Evolutionary conservation across 2,888 invertebrate genomes (phyloP).

Genomic region (Chirona hameri): DNA sequence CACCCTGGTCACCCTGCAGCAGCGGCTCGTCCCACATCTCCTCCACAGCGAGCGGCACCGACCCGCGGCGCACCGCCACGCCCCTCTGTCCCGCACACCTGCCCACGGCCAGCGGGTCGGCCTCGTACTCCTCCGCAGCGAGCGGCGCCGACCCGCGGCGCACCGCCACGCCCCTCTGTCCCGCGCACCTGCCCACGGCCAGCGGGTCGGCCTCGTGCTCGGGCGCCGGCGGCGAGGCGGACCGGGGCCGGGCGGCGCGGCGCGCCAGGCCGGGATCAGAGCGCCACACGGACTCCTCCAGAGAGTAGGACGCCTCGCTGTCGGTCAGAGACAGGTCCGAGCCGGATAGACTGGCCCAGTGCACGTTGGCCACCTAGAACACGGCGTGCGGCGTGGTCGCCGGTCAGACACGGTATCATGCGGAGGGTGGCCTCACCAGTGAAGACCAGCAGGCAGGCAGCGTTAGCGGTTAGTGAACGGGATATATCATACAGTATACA

Average conservation of each 20-base stretch:
- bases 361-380: neutral
- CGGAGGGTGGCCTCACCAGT: neutral
- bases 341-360: constrained; percentile 4
- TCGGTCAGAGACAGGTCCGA: constrained; percentile 1
- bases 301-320: constrained; percentile 6
- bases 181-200: neutral
- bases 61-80: no score
- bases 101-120: neutral
- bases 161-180: neutral
- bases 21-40: no score
- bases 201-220: neutral
- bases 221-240: neutral
- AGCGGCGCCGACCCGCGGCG: no score
- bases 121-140: no score
- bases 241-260: neutral
- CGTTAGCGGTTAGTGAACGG: no score
- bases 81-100: neutral
- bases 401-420: neutral
- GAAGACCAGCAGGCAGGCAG: neutral
- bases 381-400: neutral
- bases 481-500: no score
- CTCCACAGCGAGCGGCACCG: no score
- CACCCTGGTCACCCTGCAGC: no score
- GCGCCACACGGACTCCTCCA: neutral
- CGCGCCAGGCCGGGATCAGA: neutral